Base-by-base conservation (phyloP, 2,113 vertebrate species). In the Oryzias javanicus region DNA sequence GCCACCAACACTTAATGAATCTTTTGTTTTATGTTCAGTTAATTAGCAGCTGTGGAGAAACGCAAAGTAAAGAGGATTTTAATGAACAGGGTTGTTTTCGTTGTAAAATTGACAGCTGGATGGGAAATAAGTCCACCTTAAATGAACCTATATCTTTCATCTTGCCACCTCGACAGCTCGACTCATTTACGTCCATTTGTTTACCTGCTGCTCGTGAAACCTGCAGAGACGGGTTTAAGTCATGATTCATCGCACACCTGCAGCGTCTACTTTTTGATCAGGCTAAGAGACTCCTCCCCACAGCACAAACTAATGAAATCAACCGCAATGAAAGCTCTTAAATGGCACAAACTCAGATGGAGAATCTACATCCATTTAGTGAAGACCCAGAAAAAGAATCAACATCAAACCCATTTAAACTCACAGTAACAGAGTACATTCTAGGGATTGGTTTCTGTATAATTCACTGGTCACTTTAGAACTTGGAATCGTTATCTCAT, bases 151-250 rank as follows among this genome's bases (percentile, higher is more conserved):
- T 3, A 19, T 64, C 13, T 48, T 49, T 79, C 24, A 22, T 60
- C 4, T 49, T 14, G 41, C 5, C 44, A 20, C n/a, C 49, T 41
- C 29, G 42, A 60, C 27, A 57, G 40, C 20, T 24, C 6, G 2
- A 2, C 49, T 72, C 24, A 51, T 76, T 82, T 54, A 22, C 49
- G 42, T 64, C 16, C 19, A 55, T 76, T 69, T 50, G 55, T 46
- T 54, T 6, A 22, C 49, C 18, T 41, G 6, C 18, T 40, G 17
- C 19, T 54, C 47, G 12, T 49, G 16, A 55, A 55, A 13, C 4
- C n/a, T 41, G 18, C 48, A 17, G 55, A 69, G 17, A 54, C 24
- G 42, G 10, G 49, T 2, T 2, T 20, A 18, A 60, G 64, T 56
- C 19, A 27, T 46, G 47, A 40, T 61, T 61, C 22, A 35, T 44